These are phyloP conservation scores for Alexandromys fortis DNA, from an alignment of 2,113 vertebrate genomes.

Conservation along the genomic window DNA sequence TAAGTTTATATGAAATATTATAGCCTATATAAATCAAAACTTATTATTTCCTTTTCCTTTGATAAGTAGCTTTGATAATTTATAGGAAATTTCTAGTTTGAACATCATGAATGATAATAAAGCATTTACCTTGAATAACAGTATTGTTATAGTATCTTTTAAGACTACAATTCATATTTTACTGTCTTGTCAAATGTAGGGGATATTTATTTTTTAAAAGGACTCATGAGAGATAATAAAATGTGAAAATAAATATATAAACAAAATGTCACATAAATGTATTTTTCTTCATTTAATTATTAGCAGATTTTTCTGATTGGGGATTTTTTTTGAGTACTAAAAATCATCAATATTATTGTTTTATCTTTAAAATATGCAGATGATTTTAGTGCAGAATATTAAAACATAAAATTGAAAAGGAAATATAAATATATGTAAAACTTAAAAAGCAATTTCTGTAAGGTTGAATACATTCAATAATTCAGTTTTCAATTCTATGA, in stretches of 20 bases:
- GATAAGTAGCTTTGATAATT: conserved; percentile 41
- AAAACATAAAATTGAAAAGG: conserved; percentile 31
- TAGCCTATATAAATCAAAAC: conserved; percentile 9
- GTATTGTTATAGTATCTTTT: background rate
- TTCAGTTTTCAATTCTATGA: conserved; percentile 37
- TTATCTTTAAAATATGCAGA: background rate
- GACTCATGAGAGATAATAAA: background rate
- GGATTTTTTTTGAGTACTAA: background rate
- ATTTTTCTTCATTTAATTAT: conserved; percentile 21
- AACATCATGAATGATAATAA: background rate
- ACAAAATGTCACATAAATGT: background rate
- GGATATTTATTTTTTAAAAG: background rate
- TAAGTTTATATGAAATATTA: conserved; percentile 48
- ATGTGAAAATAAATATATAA: background rate
- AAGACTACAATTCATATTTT: background rate
- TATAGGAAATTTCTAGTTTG: background rate
- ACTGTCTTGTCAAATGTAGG: background rate
- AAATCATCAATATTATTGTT: background rate
- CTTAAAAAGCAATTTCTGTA: conserved; percentile 18
- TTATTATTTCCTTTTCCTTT: conserved; percentile 33
- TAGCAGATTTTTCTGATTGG: background rate
- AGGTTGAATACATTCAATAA: conserved; percentile 24
- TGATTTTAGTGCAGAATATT: background rate
- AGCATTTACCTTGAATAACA: conserved; percentile 34
- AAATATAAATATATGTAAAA: conserved; percentile 26